Evolutionary conservation across 2,797 vertebrate genomes (phyloP).

Genomic region (Dipus sagitta): DNA sequence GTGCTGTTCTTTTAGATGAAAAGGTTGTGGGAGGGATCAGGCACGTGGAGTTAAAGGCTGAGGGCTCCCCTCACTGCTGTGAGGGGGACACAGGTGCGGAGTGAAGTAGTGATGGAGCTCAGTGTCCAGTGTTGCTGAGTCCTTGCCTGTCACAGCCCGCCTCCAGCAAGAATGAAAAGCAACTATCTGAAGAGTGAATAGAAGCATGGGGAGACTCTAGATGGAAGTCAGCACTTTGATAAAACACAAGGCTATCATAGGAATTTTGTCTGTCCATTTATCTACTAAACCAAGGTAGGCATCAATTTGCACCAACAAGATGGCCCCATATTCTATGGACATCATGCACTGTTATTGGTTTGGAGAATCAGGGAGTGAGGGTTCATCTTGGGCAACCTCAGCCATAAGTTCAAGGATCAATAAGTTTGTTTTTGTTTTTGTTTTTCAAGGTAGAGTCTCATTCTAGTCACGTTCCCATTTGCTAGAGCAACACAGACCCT

Average conservation of each 20-base stretch:
- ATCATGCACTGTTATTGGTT: neutral
- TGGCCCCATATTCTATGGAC: neutral
- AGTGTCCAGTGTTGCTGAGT: neutral
- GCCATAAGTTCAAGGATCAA: too few relatives aligned
- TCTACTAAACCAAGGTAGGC: neutral
- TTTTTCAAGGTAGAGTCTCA: too few relatives aligned
- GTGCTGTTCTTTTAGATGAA: neutral
- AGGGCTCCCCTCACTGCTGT: neutral
- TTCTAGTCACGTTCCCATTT: too few relatives aligned
- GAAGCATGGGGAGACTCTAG: neutral
- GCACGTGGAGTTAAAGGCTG: neutral
- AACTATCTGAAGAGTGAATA: neutral
- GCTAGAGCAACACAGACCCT: too few relatives aligned
- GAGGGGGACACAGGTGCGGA: neutral
- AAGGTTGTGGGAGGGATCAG: slow-evolving; percentile 7
- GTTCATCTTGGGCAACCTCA: neutral
- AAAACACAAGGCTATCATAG: neutral
- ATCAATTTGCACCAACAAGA: neutral
- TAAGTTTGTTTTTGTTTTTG: too few relatives aligned
- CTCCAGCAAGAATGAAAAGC: neutral
- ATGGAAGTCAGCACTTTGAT: neutral
- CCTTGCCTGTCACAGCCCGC: neutral
- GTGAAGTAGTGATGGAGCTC: neutral
- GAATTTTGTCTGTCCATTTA: neutral
- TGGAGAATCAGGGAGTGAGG: neutral